Evolutionary conservation across 2,113 vertebrate species (phyloP), one percentile per base, ranked within the genome.

Genomic region (Myiopsitta monachus): DNA sequence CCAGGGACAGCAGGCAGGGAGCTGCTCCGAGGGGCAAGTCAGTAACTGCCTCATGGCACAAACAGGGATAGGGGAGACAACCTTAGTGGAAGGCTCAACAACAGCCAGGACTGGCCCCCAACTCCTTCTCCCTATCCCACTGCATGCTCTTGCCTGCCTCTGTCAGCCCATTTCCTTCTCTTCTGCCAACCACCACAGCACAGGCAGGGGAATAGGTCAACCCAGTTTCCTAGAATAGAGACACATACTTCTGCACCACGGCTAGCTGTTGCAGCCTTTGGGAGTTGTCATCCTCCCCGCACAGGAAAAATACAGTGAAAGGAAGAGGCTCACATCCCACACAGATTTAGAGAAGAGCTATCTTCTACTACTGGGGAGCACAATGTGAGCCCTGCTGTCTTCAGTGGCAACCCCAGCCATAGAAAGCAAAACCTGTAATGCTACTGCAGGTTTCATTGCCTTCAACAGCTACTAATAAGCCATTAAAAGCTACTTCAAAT

Each of bases 401-500:
- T 41, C 6, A 47, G 7, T 15, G 87, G 36, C 17, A 51, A 44
- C 11, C 33, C 54, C 44, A 76, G 26, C 44, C 81, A 70, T 84
- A 87, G 83, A 68, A 81, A 91, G 39, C 9, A 83, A 79, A 84
- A 46, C n/a, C 46, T 72, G 49, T 68, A 72, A 61, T 1, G 11
- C 18, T 72, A 41, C 73, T 15, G 15, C 52, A 62, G 52, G 84
- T 88, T 84, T 93, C 46, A 24, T 57, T 74, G 49, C 51, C 75
- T 85, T 87, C 74, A 66, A 66, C 57, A 91, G 82, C 75, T 80
- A 51, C 92, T 85, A 85, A 74, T 91, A 83, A 96, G 44, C 80
- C 75, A 80, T 87, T 90, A 93, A 89, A 96, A 66, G 19, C 54
- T 79, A 74, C 70, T 88, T 85, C 51, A 26, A 94, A 92, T 92